Evolutionary conservation across 2,888 invertebrate genomes (phyloP), one percentile per base, ranked within the genome.

Genomic region (Hoplodrina ambigua): DNA sequence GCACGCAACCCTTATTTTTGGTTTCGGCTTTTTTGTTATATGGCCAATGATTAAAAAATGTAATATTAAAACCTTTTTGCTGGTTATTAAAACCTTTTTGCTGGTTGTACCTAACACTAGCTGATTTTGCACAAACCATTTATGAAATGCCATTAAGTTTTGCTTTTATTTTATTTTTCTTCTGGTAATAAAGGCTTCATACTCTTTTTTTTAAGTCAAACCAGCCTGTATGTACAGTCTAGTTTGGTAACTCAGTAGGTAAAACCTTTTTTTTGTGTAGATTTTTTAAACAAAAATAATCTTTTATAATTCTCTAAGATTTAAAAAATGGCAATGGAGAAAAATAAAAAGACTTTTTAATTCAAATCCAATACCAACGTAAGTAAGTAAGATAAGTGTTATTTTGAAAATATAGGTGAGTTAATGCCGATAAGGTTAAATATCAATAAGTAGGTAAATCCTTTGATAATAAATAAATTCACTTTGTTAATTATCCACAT

Each of bases 391-490:
- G n/a, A n/a, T n/a, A n/a, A n/a, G n/a, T n/a, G n/a, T n/a, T n/a
- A n/a, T 11, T 73, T 44, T 25, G 11, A 33, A 50, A 65, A 58
- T 20, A 33, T 11, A 46, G 19, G 46, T 57, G 25, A 19, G 25
- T 30, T 52, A 25, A 19, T 37, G 4, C 7, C 25, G 52, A 72
- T 72, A 64, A 64, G 41, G 11, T 37, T 41, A 44, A 59, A 44
- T 56, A 50, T 17, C 19, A 74, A 52, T 67, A 67, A 55, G 41
- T 46, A 10, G 25, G 10, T 66, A 66, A 73, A 11, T 30, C 59
- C 6, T 25, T 10, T 49, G 68, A 73, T 75, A 75, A 72, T 20
- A 72, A 15, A 52, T 52, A n/a, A 55, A 60, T 56, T 75, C n/a
- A 13, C 37, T 46, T 67, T 55, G 6, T 52, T 46, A 33, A 53